A percentile compares a stretch with the other conserved stretches of the same genome.
These are phyloP conservation scores for Falco novaeseelandiae DNA, from an alignment of 2,797 vertebrate species.

Conservation along the genomic window DNA sequence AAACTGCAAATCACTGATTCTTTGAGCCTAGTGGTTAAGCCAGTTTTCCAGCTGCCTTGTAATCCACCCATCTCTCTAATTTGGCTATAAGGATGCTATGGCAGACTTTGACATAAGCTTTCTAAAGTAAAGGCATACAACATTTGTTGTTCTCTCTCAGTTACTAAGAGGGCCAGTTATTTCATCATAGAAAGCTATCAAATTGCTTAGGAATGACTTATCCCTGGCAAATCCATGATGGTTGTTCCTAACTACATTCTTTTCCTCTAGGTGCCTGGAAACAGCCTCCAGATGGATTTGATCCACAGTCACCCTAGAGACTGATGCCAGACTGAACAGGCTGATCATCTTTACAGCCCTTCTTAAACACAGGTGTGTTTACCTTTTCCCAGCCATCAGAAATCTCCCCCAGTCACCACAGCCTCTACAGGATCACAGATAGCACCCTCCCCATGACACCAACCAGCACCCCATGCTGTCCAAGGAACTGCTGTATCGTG, in stretches of 20 bases:
- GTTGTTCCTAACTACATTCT: background rate
- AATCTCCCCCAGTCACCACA: background rate
- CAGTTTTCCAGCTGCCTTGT: background rate
- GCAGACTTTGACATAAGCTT: background rate
- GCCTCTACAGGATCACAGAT: background rate
- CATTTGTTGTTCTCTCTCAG: background rate
- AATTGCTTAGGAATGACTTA: background rate
- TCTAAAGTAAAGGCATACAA: background rate
- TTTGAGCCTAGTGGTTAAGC: background rate
- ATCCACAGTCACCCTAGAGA: background rate
- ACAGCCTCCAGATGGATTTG: background rate
- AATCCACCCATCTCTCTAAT: background rate
- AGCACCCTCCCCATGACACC: background rate
- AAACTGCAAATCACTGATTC: background rate
- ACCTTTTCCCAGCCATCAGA: background rate
- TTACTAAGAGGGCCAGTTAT: background rate
- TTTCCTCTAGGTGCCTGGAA: background rate
- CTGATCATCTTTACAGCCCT: background rate
- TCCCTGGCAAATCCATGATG: background rate
- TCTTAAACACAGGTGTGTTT: background rate
- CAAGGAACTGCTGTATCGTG: accelerated
- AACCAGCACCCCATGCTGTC: background rate
- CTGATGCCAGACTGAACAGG: background rate
- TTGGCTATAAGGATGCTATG: background rate
- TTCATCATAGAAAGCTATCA: background rate